Percentiles rank a stretch among this genome's conserved stretches.
These are phyloP conservation scores for Zootoca vivipara DNA, from an alignment of 2,113 vertebrate species.

Conservation along the genomic window DNA sequence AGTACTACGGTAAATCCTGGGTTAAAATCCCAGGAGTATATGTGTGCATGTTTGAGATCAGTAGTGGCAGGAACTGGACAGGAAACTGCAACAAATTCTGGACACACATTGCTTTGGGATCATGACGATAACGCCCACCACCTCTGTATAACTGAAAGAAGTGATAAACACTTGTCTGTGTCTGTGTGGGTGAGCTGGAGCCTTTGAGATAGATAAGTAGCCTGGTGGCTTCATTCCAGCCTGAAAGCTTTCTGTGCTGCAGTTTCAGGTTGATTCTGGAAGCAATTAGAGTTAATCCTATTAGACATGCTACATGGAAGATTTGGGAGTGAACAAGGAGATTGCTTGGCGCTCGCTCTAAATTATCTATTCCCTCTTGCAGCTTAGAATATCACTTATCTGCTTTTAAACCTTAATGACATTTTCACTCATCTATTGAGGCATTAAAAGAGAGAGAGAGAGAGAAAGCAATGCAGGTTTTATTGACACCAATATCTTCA, in stretches of 20 bases:
- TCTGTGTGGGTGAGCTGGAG: conserved; percentile 25
- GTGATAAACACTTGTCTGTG: neutral
- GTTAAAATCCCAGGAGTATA: neutral
- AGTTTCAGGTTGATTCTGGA: conserved; percentile 45
- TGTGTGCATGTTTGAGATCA: neutral
- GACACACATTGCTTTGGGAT: neutral
- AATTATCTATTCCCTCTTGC: neutral
- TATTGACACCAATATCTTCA: conserved; percentile 1
- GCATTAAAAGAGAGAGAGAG: neutral
- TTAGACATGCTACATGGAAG: conserved; percentile 44
- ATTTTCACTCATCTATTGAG: conserved; percentile 6
- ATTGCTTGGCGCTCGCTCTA: conserved; percentile 28
- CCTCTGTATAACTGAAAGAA: conserved; percentile 1
- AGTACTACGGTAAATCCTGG: neutral
- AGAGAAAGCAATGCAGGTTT: neutral
- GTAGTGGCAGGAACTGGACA: neutral
- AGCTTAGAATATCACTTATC: conserved; percentile 16
- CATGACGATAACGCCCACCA: neutral
- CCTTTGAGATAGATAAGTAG: conserved; percentile 26
- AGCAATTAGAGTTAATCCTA: conserved; percentile 61
- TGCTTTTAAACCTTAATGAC: conserved; percentile 3
- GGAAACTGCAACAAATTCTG: neutral
- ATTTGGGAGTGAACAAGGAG: conserved; percentile 26
- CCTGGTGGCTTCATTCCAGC: conserved; percentile 31
- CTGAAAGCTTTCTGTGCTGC: conserved; percentile 42